These are phyloP conservation scores for Mythimna loreyi DNA, from an alignment of 2,888 invertebrate species.

Conservation along the genomic window DNA sequence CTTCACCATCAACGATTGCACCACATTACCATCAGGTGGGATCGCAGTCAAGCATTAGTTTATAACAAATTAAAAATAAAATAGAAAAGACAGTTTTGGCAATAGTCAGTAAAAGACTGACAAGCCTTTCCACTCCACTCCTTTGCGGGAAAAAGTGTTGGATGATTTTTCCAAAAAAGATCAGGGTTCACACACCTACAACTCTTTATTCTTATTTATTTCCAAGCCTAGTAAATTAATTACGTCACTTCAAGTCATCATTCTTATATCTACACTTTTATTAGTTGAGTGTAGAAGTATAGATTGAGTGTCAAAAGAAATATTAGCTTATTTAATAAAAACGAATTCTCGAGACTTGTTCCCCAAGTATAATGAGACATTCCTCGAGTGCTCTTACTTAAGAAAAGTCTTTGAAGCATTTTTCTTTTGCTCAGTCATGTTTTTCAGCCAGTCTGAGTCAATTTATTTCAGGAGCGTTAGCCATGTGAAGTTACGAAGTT, in stretches of 20 bases:
- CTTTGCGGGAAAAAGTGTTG: too few relatives aligned
- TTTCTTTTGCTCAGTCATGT: slow-evolving; percentile 36
- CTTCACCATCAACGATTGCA: too few relatives aligned
- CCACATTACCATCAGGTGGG: too few relatives aligned
- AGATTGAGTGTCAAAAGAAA: slow-evolving; percentile 39
- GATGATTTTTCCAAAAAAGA: too few relatives aligned
- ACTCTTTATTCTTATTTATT: slow-evolving; percentile 11
- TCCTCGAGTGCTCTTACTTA: slow-evolving; percentile 19
- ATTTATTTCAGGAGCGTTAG: slow-evolving; percentile 31
- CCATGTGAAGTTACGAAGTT: slow-evolving; percentile 2
- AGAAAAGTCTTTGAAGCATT: slow-evolving; percentile 16
- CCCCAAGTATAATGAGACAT: slow-evolving; percentile 24
- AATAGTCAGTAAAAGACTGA: too few relatives aligned
- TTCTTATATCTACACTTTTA: slow-evolving; percentile 8
- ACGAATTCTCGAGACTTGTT: slow-evolving; percentile 31
- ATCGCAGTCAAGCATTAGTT: too few relatives aligned
- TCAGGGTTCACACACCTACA: not conserved
- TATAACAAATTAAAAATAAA: too few relatives aligned
- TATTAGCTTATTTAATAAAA: slow-evolving; percentile 29
- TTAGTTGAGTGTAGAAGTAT: slow-evolving; percentile 14
- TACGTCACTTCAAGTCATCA: slow-evolving; percentile 14
- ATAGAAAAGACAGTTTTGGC: too few relatives aligned
- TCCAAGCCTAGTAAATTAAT: not conserved
- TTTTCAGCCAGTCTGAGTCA: slow-evolving; percentile 25
- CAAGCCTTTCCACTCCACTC: too few relatives aligned